These are phyloP conservation scores for Antheraea yamamai DNA, from an alignment of 2,888 invertebrate genomes.

Conservation along the genomic window DNA sequence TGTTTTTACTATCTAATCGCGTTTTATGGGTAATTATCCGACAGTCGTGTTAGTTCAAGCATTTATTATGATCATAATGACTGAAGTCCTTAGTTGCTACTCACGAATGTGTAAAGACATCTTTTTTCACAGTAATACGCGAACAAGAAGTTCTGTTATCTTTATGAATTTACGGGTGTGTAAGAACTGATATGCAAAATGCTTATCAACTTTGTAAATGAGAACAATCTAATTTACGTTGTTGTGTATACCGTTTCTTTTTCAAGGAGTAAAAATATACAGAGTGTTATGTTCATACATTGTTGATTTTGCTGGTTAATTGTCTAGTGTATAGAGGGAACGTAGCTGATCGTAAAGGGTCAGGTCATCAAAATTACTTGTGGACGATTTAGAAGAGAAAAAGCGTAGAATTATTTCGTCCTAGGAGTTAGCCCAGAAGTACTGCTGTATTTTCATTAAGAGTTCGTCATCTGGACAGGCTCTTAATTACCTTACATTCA, in stretches of 20 bases:
- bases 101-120: background rate
- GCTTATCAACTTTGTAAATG: background rate
- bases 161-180: background rate
- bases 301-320: too few relatives aligned
- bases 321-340: too few relatives aligned
- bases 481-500: too few relatives aligned
- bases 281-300: too few relatives aligned
- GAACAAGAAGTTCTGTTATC: background rate
- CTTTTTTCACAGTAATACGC: background rate
- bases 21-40: background rate
- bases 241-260: background rate
- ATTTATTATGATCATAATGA: background rate
- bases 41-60: background rate
- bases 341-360: too few relatives aligned
- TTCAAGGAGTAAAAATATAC: too few relatives aligned
- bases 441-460: too few relatives aligned
- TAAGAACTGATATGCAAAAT: background rate
- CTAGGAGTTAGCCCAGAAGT: too few relatives aligned
- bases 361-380: too few relatives aligned
- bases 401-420: too few relatives aligned
- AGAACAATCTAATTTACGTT: background rate
- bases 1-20: background rate
- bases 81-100: background rate
- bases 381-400: too few relatives aligned
- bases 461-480: too few relatives aligned